Evolutionary conservation across 2,888 invertebrate genomes (phyloP), one percentile per base, ranked within the genome.

Genomic region (Mythimna ferrago): DNA sequence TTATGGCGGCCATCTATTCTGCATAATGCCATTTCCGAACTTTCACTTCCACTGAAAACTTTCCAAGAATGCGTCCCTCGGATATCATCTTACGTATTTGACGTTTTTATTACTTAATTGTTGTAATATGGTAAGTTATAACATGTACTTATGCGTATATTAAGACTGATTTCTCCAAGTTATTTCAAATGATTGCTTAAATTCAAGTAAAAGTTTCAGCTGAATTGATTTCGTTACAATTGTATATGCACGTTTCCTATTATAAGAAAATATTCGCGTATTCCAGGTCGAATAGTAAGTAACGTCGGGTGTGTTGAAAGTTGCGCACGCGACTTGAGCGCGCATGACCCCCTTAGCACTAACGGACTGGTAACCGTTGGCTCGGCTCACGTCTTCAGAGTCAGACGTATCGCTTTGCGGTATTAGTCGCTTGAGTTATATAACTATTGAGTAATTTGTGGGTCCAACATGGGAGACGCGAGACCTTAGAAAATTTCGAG

Each of bases 261-360:
- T 86, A 74, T 84, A 84, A 74, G 72, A 78, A 86, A 84, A 84
- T 73, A 80, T 86, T 80, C 80, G 71, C 74, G 87, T 87, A 89
- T 93, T 93, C 92, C 88, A 93, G 91, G 88, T 89, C 89, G 89
- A 81, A 86, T 86, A 84, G 87, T 87, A 88, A 86, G 82, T 87
- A 88, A 85, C 87, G 87, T 79, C 80, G 83, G 80, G 75, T 83
- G 89, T 91, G 92, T 94, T 90, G 94, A 94, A 94, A 94, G 91
- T 89, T 88, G 91, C 88, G 93, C 94, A 92, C 93, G 94, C 93
- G 92, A 92, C 88, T 89, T 69, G 72, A 72, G 78, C 83, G 86
- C 83, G 86, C 84, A 82, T 86, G 96, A 96, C 96, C 96, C 92
- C 93, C 93, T 95, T 95, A 83, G 84, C 86, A 67, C 89, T 93